phyloP scores from a whole-genome alignment of 2,888 invertebrate genomes.

The Dynastes maya region DNA sequence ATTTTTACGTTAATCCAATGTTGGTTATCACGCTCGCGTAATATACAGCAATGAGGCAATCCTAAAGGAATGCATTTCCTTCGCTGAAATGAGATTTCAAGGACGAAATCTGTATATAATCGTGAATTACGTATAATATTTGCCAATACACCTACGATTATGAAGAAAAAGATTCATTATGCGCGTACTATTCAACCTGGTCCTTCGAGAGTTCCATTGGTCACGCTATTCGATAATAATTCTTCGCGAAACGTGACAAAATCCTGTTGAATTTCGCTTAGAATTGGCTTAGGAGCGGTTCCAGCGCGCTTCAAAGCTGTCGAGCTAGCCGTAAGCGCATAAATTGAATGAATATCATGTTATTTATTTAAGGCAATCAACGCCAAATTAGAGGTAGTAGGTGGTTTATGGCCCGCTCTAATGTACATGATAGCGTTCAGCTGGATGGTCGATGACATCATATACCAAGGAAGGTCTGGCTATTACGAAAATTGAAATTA shows the following conservation, averaged over 20 bases:
- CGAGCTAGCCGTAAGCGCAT: neutral
- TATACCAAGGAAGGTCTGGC: neutral
- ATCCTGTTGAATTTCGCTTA: too few species aligned
- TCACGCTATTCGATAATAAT: too few species aligned
- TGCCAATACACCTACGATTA: too few species aligned
- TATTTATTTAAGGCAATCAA: slow-evolving; percentile 34
- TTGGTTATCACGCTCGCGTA: too few species aligned
- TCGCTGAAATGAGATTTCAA: slow-evolving; percentile 5
- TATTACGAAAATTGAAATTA: too few species aligned
- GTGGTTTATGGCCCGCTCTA: slow-evolving; percentile 17
- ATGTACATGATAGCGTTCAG: neutral
- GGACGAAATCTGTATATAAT: neutral
- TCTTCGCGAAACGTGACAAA: too few species aligned
- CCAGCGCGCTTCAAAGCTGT: too few species aligned
- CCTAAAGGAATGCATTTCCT: slow-evolving; percentile 15
- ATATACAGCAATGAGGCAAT: slow-evolving; percentile 14
- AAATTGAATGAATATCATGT: slow-evolving; percentile 25
- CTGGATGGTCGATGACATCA: slow-evolving; percentile 9
- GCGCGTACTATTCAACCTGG: too few species aligned
- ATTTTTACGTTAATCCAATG: too few species aligned
- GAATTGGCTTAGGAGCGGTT: too few species aligned
- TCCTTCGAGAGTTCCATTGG: too few species aligned
- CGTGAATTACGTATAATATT: neutral
- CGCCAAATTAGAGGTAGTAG: slow-evolving; percentile 20
- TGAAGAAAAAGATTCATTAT: too few species aligned